These are phyloP conservation scores for Austrolebias charrua DNA, from an alignment of 2,797 vertebrate genomes.

Conservation along the genomic window DNA sequence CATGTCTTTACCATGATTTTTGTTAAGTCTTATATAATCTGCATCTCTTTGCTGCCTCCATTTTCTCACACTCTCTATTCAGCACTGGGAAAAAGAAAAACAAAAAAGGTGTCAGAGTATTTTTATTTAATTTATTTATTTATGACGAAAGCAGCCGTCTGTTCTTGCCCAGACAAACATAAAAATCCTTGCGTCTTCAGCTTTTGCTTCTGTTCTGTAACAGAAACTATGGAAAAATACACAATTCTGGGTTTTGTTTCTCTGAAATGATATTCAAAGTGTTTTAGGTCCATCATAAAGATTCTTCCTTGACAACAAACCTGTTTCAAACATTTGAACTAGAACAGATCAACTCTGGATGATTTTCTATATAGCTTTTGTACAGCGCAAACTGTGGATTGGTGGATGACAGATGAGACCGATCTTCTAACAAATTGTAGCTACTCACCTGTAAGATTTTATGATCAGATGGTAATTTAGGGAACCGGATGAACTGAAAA, in stretches of 20 bases:
- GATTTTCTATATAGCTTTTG: no score
- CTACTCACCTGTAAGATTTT: no score
- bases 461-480: no score
- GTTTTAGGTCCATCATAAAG: no score
- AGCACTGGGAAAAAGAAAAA: conserved; percentile 7
- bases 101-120: not conserved
- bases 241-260: conserved; percentile 12
- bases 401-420: no score
- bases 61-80: conserved; percentile 27
- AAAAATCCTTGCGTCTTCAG: not conserved
- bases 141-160: conserved; percentile 14
- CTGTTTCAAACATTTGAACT: no score
- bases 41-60: conserved; percentile 42
- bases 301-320: no score
- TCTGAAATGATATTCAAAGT: not conserved
- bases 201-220: not conserved
- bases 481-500: no score
- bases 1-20: conserved; percentile 60
- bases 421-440: no score
- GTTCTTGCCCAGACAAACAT: conserved; percentile 6
- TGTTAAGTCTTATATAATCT: conserved; percentile 63
- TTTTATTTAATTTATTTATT: not conserved
- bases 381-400: no score
- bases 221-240: not conserved
- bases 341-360: no score